phyloP scores from a whole-genome alignment of 2,888 invertebrate genomes.

The Sicus ferrugineus region DNA sequence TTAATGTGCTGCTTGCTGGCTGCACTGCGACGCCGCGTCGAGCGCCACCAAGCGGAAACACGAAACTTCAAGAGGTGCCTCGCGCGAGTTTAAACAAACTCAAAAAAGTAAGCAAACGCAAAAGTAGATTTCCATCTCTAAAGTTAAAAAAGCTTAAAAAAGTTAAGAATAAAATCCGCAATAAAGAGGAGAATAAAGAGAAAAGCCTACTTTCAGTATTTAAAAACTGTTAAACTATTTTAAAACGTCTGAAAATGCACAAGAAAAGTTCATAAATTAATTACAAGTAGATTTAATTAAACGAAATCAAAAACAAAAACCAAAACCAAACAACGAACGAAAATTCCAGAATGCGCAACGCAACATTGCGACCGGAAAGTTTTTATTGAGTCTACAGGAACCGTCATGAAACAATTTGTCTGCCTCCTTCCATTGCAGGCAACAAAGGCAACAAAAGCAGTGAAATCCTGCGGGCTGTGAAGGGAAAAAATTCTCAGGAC shows the following conservation, averaged over 20 bases:
- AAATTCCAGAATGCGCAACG: too few relatives aligned
- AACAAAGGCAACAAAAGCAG: background rate
- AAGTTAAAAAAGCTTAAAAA: too few relatives aligned
- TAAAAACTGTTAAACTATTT: too few relatives aligned
- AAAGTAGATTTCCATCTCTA: too few relatives aligned
- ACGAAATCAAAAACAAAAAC: too few relatives aligned
- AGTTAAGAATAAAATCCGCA: too few relatives aligned
- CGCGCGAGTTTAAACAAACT: constrained; percentile 9
- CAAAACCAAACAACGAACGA: background rate
- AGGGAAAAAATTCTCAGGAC: background rate
- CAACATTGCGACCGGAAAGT: too few relatives aligned
- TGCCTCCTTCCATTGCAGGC: background rate
- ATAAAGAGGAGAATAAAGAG: too few relatives aligned
- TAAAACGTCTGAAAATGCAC: too few relatives aligned
- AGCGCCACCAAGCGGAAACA: constrained; percentile 16
- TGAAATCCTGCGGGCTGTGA: background rate
- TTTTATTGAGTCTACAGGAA: background rate
- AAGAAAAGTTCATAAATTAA: too few relatives aligned
- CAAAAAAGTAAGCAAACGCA: background rate
- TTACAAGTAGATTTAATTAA: too few relatives aligned
- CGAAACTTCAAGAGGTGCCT: constrained; percentile 20
- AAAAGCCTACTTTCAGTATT: too few relatives aligned
- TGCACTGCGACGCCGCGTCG: constrained; percentile 16
- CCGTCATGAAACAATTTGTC: background rate
- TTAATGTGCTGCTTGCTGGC: constrained; percentile 38